phyloP scores from a whole-genome alignment of 2,797 vertebrate genomes.

The Enoplosus armatus region DNA sequence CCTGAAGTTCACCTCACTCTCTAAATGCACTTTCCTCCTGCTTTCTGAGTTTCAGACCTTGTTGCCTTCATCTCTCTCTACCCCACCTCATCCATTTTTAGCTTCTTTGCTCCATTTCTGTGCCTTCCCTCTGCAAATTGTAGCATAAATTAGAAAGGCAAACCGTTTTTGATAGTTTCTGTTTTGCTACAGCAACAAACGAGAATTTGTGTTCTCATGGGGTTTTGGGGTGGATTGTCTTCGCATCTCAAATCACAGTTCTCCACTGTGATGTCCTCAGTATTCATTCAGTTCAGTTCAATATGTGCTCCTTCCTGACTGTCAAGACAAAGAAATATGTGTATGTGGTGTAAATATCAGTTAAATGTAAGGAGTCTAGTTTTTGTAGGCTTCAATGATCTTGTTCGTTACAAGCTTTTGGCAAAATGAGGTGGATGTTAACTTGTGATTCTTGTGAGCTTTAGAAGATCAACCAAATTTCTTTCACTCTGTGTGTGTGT shows the following conservation, averaged over 20 bases:
- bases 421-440: background rate
- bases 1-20: background rate
- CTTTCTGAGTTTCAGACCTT: background rate
- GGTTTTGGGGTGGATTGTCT: background rate
- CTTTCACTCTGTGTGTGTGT: background rate
- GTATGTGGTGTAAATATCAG: background rate
- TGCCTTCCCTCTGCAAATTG: background rate
- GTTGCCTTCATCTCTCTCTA: background rate
- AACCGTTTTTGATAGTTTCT: background rate
- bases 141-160: background rate
- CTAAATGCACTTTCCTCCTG: background rate
- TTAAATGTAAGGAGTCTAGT: background rate
- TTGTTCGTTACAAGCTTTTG: background rate
- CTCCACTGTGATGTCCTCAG: background rate
- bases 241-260: background rate
- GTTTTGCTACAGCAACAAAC: background rate
- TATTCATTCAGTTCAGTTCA: conserved; percentile 3
- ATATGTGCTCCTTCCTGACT: background rate
- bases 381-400: background rate
- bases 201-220: background rate
- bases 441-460: conserved; percentile 24
- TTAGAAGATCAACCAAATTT: background rate
- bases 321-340: background rate
- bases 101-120: background rate
- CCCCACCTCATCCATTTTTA: background rate